These are phyloP conservation scores for Pristionchus maxplancki DNA, from an alignment of 2,888 invertebrate species.

Conservation along the genomic window DNA sequence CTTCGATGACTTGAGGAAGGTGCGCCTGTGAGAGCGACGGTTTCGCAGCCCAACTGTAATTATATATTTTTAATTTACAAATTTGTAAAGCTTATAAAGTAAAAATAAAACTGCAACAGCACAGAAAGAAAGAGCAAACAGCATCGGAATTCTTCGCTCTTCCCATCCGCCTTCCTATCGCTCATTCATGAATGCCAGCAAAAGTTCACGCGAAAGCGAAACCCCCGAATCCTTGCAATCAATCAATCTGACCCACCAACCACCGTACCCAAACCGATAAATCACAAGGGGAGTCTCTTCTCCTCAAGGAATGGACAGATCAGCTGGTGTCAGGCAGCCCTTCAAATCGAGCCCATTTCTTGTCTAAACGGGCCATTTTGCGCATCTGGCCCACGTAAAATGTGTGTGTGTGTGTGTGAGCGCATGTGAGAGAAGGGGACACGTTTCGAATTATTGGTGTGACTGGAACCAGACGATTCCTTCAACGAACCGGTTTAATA, in stretches of 20 bases:
- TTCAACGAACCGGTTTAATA: background rate
- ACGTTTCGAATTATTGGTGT: background rate
- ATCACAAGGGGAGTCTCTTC: background rate
- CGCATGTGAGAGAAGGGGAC: background rate
- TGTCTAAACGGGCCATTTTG: slow-evolving; percentile 4
- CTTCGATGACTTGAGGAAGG: background rate
- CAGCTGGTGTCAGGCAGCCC: background rate
- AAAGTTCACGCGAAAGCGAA: background rate
- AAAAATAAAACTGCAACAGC: background rate
- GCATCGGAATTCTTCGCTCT: slow-evolving; percentile 10
- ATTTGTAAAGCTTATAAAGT: background rate
- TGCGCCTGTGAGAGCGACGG: slow-evolving; percentile 25
- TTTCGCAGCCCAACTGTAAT: background rate
- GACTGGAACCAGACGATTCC: no score
- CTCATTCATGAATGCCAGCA: background rate
- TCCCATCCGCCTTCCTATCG: background rate
- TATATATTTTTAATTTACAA: background rate
- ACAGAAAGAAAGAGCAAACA: background rate
- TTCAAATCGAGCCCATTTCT: background rate
- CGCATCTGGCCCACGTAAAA: background rate
- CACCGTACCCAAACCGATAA: background rate
- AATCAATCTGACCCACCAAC: background rate
- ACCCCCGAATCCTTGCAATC: background rate
- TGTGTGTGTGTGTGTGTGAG: background rate
- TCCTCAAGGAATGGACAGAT: slow-evolving; percentile 4